Percentiles rank a stretch among this genome's conserved stretches.
phyloP scores from a whole-genome alignment of 1,140 invertebrate species.

The Drosophila insularis region DNA sequence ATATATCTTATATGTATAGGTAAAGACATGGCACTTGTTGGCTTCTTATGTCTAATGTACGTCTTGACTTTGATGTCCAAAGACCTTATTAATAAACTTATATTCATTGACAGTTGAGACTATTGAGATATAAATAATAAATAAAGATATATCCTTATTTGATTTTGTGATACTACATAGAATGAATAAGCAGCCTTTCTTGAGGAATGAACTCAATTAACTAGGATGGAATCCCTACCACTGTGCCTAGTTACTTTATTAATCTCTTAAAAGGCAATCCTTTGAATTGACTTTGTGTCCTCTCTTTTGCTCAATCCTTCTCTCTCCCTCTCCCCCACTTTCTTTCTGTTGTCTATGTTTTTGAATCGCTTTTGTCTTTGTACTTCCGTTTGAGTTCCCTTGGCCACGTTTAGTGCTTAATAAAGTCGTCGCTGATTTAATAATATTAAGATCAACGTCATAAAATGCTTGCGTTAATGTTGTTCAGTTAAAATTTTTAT shows the following conservation, averaged over 20 bases:
- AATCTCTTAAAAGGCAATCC: background rate
- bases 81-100: too few species aligned
- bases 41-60: too few species aligned
- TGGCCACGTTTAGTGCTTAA: conserved; percentile 52
- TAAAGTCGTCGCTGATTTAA: conserved; percentile 73
- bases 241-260: background rate
- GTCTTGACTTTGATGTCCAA: too few species aligned
- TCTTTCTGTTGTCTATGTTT: background rate
- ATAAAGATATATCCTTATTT: too few species aligned
- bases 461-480: conserved; percentile 77
- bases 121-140: too few species aligned
- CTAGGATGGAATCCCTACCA: too few species aligned
- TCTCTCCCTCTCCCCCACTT: background rate
- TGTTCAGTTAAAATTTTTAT: conserved; percentile 77
- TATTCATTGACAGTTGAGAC: too few species aligned
- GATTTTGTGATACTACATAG: too few species aligned
- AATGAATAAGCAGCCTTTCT: too few species aligned
- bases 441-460: conserved; percentile 75
- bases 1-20: too few species aligned
- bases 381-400: background rate
- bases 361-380: background rate
- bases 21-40: too few species aligned
- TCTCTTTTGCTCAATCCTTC: background rate
- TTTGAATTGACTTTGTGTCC: background rate
- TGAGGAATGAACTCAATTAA: too few species aligned